These are phyloP conservation scores for Stegostoma tigrinum DNA, from an alignment of 2,113 vertebrate species.

Conservation along the genomic window DNA sequence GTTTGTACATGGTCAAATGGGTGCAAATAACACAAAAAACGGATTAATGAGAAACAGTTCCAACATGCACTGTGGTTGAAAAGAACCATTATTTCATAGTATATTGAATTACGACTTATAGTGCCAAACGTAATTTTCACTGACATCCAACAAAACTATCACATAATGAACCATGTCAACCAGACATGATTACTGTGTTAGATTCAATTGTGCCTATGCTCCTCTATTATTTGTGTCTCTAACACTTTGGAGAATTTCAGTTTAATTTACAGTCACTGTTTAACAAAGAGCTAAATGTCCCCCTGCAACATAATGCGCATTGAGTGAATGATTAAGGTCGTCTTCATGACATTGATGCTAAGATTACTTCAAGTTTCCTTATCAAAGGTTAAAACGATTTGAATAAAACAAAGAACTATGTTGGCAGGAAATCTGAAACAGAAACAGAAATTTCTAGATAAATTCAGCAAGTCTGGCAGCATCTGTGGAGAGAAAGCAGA, in stretches of 20 bases:
- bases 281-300: background rate
- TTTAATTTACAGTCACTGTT: background rate
- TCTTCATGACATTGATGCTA: background rate
- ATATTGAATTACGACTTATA: background rate
- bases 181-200: background rate
- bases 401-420: background rate
- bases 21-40: background rate
- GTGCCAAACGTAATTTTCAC: background rate
- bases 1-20: background rate
- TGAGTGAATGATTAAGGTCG: background rate
- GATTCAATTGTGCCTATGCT: background rate
- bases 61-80: background rate
- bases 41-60: background rate
- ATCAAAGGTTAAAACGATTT: background rate
- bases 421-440: too few species aligned
- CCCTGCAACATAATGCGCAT: background rate
- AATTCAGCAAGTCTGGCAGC: too few species aligned
- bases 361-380: background rate
- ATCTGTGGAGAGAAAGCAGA: too few species aligned
- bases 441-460: too few species aligned
- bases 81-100: background rate
- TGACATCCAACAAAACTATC: background rate
- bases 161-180: background rate
- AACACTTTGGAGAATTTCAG: background rate
- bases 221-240: background rate